phyloP scores from a whole-genome alignment of 2,888 invertebrate genomes.

The Prosapia bicincta region DNA sequence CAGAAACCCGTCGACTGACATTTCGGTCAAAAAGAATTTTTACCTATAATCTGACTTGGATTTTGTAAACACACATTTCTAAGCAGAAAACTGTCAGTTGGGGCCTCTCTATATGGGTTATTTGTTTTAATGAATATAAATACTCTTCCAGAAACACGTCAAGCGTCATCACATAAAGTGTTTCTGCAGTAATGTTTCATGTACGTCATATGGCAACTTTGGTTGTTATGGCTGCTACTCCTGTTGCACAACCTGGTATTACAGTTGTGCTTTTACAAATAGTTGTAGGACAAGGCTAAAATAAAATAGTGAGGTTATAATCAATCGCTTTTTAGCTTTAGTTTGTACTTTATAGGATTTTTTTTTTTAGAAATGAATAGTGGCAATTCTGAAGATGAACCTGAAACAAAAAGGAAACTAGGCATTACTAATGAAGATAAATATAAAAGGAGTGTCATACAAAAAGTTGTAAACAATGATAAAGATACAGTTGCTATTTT shows the following conservation, averaged over 20 bases:
- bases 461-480: not conserved
- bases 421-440: slow-evolving; percentile 26
- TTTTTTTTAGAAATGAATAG: no score
- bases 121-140: no score
- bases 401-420: slow-evolving; percentile 22
- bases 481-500: not conserved
- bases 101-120: no score
- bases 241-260: slow-evolving; percentile 7
- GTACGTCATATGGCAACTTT: slow-evolving; percentile 6
- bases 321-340: not conserved
- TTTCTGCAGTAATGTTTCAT: slow-evolving; percentile 1
- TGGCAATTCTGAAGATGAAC: slow-evolving; percentile 19
- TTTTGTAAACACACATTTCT: not conserved
- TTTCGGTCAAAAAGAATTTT: no score
- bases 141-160: slow-evolving; percentile 3
- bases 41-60: no score
- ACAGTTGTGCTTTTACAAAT: not conserved
- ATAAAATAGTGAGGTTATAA: not conserved
- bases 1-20: no score
- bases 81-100: no score
- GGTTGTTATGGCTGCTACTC: no score
- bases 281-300: not conserved
- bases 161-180: no score
- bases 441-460: slow-evolving; percentile 19
- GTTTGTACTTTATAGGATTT: no score